Evolutionary conservation across 1,140 invertebrate species (phyloP).

Genomic region (Babylonia areolata): DNA sequence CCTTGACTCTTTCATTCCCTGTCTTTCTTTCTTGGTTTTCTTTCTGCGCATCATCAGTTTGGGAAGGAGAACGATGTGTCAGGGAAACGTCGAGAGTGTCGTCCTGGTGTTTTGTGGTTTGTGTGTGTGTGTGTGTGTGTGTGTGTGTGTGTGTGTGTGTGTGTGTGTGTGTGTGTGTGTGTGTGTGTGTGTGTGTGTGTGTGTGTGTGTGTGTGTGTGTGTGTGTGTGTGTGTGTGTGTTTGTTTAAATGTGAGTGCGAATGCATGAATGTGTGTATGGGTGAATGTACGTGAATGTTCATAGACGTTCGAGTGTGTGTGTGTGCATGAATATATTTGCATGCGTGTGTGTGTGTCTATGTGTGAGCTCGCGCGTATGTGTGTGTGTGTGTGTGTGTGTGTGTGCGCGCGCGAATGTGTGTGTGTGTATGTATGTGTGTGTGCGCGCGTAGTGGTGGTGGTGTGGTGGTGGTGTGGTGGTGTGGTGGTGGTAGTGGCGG

Average conservation of each 20-base stretch:
- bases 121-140: background rate
- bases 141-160: constrained; percentile 1
- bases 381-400: constrained; percentile 3
- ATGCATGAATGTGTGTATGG: background rate
- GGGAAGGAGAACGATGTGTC: no score
- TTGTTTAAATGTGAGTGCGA: background rate
- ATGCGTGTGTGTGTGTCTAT: background rate
- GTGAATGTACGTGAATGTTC: background rate
- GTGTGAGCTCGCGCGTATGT: background rate
- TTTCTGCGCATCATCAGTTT: background rate
- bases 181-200: background rate
- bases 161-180: background rate
- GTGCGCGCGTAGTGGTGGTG: no score
- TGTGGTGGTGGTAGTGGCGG: no score
- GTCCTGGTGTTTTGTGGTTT: no score
- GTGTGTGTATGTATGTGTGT: background rate
- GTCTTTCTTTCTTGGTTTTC: background rate
- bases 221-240: background rate
- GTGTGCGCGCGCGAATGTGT: background rate
- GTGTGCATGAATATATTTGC: background rate
- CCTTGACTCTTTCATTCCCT: background rate
- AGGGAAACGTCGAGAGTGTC: no score
- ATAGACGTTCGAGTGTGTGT: background rate
- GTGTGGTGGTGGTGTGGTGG: no score
- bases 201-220: background rate